Percentiles rank a stretch among this genome's conserved stretches.
phyloP scores from a whole-genome alignment of 2,888 invertebrate genomes.

The Sepioteuthis lessoniana region DNA sequence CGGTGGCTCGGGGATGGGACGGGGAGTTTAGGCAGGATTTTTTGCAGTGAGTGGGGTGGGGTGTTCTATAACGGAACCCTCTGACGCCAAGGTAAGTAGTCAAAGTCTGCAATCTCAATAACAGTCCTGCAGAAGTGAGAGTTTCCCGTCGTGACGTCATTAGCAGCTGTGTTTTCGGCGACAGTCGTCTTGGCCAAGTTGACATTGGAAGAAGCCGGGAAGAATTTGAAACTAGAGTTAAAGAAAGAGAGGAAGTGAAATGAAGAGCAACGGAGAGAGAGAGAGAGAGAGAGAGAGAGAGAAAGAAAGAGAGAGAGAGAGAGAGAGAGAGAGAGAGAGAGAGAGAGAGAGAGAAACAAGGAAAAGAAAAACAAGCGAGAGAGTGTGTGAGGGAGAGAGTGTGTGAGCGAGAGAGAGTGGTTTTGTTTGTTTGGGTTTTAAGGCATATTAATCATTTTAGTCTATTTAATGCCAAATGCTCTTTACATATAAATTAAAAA shows the following conservation, averaged over 20 bases:
- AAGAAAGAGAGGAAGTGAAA: no score
- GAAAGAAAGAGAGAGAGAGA: not conserved
- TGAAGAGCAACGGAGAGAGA: no score
- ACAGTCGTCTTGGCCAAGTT: not conserved
- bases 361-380: no score
- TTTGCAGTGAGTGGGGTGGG: not conserved
- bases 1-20: not conserved
- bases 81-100: slow-evolving; percentile 33
- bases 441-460: no score
- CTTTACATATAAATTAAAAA: no score
- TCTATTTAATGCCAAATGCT: no score
- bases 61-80: not conserved
- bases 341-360: no score
- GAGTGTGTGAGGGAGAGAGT: no score
- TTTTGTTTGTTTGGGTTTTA: no score
- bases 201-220: slow-evolving; percentile 15
- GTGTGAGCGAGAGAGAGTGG: no score
- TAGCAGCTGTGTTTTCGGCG: not conserved
- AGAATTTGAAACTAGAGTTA: not conserved
- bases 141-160: slow-evolving; percentile 1
- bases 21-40: not conserved
- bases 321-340: not conserved
- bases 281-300: not conserved
- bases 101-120: not conserved
- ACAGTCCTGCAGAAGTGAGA: not conserved